Evolutionary conservation across 2,888 invertebrate genomes (phyloP), one percentile per base, ranked within the genome.

Genomic region (Epinotia ramella): DNA sequence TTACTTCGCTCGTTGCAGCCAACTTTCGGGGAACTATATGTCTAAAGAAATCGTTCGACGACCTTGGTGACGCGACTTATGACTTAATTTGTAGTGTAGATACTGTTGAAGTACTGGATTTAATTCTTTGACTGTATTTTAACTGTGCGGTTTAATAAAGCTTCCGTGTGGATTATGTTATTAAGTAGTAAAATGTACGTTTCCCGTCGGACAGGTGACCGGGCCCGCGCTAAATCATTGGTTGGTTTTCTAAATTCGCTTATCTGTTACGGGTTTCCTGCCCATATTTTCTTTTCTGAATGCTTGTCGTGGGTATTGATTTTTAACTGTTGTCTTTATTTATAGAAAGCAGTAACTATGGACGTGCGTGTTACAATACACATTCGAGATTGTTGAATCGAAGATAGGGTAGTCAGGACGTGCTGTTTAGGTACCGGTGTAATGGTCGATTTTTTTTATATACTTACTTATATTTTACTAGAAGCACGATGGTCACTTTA

Each of bases 211-310:
- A 24, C 62, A 53, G 18, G 18, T 63, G 59, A 69, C 56, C 60
- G 62, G 67, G n/a, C 12, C 59, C 66, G 18, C 59, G 70, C 53
- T 74, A 53, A 74, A 74, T 69, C 53, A 66, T 60, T n/a, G 28
- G 59, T 66, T 66, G 53, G 20, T 75, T 75, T 71, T 65, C 70
- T 60, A 62, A 66, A 71, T 71, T 75, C 65, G 53, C 60, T 62
- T 75, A 60, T 75, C 65, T 33, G 53, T 75, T 75, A 71, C 65
- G 70, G 65, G 65, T 40, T 75, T 65, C 60, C 60, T 60, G 40
- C 46, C 28, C 63, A 68, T 75, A 66, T 62, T 75, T 75, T 75
- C 65, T 66, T 70, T 74, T 70, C 18, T 24, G 24, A 53, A 49
- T 65, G 44, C 33, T 56, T 13, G 49, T 40, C 20, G 40, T 44